A percentile compares a stretch with the other conserved stretches of the same genome.
Conservation (phyloP, 2,888 invertebrate genomes). For the Phengaris arion region DNA sequence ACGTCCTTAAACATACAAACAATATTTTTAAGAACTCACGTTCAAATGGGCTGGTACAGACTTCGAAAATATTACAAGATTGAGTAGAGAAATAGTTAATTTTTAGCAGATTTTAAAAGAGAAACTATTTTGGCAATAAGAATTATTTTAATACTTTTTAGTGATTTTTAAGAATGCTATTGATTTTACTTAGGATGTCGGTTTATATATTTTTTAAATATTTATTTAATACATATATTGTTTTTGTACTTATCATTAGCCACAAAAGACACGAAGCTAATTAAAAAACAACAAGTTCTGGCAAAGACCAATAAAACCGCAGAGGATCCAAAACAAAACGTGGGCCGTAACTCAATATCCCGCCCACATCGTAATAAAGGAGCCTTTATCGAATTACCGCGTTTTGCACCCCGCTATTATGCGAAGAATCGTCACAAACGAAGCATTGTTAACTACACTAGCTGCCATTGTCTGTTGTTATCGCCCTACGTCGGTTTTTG, state of each 20-base stretch:
- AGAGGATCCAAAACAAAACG: conserved; percentile 53
- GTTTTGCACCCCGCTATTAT: conserved; percentile 72
- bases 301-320: conserved; percentile 44
- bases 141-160: too few species aligned
- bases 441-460: conserved; percentile 76
- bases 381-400: conserved; percentile 73
- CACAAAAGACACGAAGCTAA: conserved; percentile 32
- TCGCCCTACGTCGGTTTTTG: conserved; percentile 73
- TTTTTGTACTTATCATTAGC: neutral
- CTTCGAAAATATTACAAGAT: too few species aligned
- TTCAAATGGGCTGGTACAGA: too few species aligned
- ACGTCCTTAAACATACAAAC: too few species aligned
- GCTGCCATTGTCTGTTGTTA: conserved; percentile 74
- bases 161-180: too few species aligned
- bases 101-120: too few species aligned
- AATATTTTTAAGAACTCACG: too few species aligned
- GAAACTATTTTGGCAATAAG: too few species aligned
- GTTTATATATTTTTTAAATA: too few species aligned
- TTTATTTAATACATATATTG: neutral
- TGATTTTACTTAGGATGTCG: too few species aligned
- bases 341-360: conserved; percentile 68
- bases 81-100: too few species aligned
- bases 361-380: conserved; percentile 73
- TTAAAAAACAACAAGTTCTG: conserved; percentile 34
- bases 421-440: conserved; percentile 78